phyloP scores from a whole-genome alignment of 2,113 vertebrate species.

The Neolamprologus sp. region DNA sequence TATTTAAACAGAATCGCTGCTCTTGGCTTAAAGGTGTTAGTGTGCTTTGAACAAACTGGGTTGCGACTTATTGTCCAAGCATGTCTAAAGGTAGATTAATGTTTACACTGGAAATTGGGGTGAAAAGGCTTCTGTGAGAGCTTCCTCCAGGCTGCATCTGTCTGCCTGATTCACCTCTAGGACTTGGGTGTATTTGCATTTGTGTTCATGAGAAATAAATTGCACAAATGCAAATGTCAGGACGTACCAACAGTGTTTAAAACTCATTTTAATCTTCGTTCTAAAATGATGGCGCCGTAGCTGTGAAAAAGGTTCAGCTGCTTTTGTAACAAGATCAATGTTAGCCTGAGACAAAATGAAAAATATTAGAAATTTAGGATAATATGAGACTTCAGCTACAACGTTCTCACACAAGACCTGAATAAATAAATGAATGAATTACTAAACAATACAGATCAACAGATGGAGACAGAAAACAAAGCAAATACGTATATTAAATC shows the following conservation, averaged over 20 bases:
- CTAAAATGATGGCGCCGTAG: neutral
- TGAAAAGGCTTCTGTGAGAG: neutral
- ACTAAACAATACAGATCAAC: neutral
- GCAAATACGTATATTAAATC: neutral
- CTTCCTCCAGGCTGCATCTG: neutral
- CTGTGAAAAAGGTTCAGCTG: neutral
- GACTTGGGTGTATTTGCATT: neutral
- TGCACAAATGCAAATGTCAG: neutral
- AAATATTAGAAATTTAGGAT: neutral
- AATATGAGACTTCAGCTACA: rapidly evolving
- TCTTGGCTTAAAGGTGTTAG: neutral
- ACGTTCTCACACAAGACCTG: neutral
- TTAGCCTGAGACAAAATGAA: neutral
- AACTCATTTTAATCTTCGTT: neutral
- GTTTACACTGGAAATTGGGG: neutral
- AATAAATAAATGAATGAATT: neutral
- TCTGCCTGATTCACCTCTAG: neutral
- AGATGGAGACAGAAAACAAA: neutral
- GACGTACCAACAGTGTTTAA: neutral
- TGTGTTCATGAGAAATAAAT: neutral
- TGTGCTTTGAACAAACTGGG: neutral
- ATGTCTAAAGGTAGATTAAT: neutral
- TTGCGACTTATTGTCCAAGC: neutral
- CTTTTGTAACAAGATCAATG: neutral
- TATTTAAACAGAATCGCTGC: neutral